Evolutionary conservation across 2,888 invertebrate species (phyloP), one percentile per base, ranked within the genome.

Genomic region (Leptopilina drosophilae): DNA sequence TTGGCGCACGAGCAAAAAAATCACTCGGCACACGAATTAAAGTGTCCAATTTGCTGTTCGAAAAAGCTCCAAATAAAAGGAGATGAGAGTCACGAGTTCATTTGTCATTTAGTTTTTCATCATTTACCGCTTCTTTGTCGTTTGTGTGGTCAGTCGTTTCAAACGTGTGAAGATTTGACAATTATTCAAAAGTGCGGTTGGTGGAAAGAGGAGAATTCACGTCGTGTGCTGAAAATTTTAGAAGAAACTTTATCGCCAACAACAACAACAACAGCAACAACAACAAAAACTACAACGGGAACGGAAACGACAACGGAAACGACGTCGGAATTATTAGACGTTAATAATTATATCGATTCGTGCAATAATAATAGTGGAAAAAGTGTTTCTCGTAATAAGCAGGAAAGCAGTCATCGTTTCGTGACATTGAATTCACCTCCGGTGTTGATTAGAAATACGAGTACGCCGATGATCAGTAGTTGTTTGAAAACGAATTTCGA

Each of bases 101-200:
- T 89, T 6, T 84, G 81, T 59, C 90, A 90, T 82, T 83, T 90
- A 78, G 83, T 85, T 2, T 78, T 87, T 33, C 78, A 85, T 67
- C 90, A 91, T 84, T 83, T 91, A 62, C 90, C 90, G 4, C 82
- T 90, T 14, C 80, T 81, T 46, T 90, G 90, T 65, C 84, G 65
- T 7, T 80, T 87, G 3, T 91, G 90, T 75, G 88, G 89, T 7
- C 82, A 86, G 9, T 62, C 84, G 4, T 90, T 88, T 77, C 79
- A 81, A 4, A 82, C 79, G 9, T 83, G 80, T 75, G 81, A 84
- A 46, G 88, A 90, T 78, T 78, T 90, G 15, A 81, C 84, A 42
- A 76, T 69, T 15, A 80, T 88, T 33, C 40, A 79, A 46, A 80
- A 84, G 67, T 84, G 84, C 49, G 78, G 15, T 14, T 82, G 82